Evolutionary conservation across 1,140 invertebrate genomes (phyloP).

Genomic region (Rhagoletis pomonella): DNA sequence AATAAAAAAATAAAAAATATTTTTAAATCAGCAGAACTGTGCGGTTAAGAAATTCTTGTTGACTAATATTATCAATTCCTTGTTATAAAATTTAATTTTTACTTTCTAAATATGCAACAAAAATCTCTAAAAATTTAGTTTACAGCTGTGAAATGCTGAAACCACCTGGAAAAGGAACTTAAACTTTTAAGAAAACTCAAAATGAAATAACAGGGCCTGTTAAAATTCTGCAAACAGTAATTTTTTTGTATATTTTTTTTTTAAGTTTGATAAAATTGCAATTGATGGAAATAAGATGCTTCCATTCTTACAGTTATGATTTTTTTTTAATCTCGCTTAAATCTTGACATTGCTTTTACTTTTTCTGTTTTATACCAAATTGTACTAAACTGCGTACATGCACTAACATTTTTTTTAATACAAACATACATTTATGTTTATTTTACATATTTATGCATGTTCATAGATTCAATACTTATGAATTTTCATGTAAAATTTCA

Average conservation of each 20-base stretch:
- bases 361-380: not conserved
- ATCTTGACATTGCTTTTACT: not conserved
- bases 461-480: no score
- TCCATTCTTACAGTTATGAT: not conserved
- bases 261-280: no score
- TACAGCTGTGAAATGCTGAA: not conserved
- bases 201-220: constrained; percentile 55
- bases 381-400: not conserved
- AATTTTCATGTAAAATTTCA: not conserved
- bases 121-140: constrained; percentile 52
- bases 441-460: not conserved
- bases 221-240: not conserved
- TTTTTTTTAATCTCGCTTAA: not conserved
- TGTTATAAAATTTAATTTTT: constrained; percentile 58
- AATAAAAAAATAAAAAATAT: not conserved
- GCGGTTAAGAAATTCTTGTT: constrained; percentile 54
- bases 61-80: constrained; percentile 66
- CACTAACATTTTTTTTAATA: not conserved
- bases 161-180: not conserved
- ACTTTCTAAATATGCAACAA: constrained; percentile 45
- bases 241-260: no score
- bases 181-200: not conserved
- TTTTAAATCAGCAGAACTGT: not conserved
- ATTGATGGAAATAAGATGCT: no score
- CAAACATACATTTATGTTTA: no score